phyloP scores from a whole-genome alignment of 2,113 vertebrate genomes.

The Isurus oxyrinchus region DNA sequence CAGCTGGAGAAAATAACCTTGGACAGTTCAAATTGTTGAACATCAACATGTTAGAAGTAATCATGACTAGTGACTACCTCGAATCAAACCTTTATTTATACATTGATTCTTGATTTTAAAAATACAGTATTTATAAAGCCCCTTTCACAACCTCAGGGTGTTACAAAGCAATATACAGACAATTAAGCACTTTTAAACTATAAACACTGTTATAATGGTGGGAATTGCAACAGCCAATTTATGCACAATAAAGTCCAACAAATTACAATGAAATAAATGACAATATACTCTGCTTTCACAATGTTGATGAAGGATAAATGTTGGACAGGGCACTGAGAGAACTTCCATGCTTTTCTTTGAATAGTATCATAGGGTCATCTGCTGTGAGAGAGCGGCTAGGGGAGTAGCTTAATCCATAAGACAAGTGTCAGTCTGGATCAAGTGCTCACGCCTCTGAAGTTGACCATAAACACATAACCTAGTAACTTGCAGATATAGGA shows the following conservation, averaged over 20 bases:
- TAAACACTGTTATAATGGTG: neutral
- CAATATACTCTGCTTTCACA: neutral
- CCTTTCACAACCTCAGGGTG: neutral
- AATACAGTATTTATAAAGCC: neutral
- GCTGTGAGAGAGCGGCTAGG: too few species aligned
- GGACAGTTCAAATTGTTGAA: neutral
- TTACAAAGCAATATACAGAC: neutral
- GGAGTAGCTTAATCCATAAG: too few species aligned
- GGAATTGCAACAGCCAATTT: neutral
- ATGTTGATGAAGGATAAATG: neutral
- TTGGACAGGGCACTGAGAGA: neutral
- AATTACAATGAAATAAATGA: neutral
- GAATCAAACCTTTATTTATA: neutral
- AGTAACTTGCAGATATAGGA: neutral
- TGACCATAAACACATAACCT: too few species aligned
- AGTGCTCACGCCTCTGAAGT: too few species aligned
- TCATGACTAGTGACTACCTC: too few species aligned
- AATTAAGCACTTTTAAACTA: neutral
- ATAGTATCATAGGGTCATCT: neutral
- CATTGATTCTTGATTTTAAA: neutral
- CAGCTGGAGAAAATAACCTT: neutral
- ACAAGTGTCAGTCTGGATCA: too few species aligned
- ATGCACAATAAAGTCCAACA: neutral
- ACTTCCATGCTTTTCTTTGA: neutral
- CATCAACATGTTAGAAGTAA: neutral